These are phyloP conservation scores for Micropoecilia bifurca DNA, from an alignment of 2,797 vertebrate species.

Conservation along the genomic window DNA sequence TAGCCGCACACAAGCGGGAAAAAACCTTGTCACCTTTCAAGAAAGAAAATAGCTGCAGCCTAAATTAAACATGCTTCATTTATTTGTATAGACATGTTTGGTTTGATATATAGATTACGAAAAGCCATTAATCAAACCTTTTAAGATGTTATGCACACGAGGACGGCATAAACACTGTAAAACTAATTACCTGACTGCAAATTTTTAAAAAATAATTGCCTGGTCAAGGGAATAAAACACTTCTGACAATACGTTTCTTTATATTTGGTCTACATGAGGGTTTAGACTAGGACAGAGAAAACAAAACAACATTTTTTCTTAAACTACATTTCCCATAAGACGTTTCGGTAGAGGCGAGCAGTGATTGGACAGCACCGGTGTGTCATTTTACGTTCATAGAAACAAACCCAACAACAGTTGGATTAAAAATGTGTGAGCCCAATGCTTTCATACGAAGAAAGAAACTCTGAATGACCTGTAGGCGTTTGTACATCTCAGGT, in stretches of 20 bases:
- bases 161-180: neutral
- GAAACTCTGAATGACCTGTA: neutral
- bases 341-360: neutral
- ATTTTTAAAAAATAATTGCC: rapidly evolving
- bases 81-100: neutral
- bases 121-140: no score
- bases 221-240: neutral
- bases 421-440: neutral
- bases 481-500: neutral
- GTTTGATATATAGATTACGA: neutral
- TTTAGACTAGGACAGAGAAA: neutral
- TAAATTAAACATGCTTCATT: neutral
- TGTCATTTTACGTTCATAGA: slow-evolving; percentile 35
- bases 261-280: neutral
- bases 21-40: slow-evolving; percentile 59
- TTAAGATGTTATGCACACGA: no score
- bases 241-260: neutral
- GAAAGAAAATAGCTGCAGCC: neutral
- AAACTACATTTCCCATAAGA: slow-evolving; percentile 74
- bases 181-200: neutral
- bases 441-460: slow-evolving; percentile 26
- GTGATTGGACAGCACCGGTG: slow-evolving; percentile 63
- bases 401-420: slow-evolving; percentile 56
- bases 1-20: slow-evolving; percentile 84
- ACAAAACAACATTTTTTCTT: rapidly evolving